Conservation (phyloP, 2,797 vertebrate species). For the Dendrocincla tyrannina region DNA sequence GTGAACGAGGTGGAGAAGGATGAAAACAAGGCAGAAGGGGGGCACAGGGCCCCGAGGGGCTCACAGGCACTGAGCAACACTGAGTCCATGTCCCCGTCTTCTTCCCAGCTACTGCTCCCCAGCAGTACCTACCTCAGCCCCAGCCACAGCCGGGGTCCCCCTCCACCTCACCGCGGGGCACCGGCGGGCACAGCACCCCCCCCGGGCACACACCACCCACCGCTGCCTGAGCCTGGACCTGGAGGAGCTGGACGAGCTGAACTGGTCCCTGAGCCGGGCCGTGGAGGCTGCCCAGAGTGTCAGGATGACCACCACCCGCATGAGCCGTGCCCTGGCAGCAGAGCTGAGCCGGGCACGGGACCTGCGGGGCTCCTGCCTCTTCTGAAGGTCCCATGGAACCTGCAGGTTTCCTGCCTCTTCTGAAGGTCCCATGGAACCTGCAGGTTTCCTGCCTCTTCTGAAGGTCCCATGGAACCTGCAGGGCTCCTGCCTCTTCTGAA, state of each 20-base stretch:
- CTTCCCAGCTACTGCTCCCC: slow-evolving; percentile 65
- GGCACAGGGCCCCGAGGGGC: not conserved
- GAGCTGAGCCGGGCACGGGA: slow-evolving; percentile 74
- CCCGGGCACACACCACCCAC: not conserved
- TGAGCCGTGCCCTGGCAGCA: slow-evolving; percentile 76
- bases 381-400: slow-evolving; percentile 67
- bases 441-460: no score
- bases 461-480: no score
- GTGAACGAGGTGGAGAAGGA: not conserved
- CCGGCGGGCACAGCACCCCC: not conserved
- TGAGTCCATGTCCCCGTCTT: rapidly evolving
- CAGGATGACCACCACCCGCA: slow-evolving; percentile 74
- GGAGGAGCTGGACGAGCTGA: slow-evolving; percentile 55
- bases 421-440: slow-evolving; percentile 26
- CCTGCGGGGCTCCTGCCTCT: slow-evolving; percentile 77
- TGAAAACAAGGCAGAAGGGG: rapidly evolving
- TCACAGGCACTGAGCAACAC: not conserved
- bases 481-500: no score
- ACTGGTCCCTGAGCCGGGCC: slow-evolving; percentile 77
- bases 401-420: slow-evolving; percentile 3
- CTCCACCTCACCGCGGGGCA: rapidly evolving
- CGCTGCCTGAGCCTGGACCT: slow-evolving; percentile 45
- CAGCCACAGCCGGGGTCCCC: not conserved
- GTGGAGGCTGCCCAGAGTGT: slow-evolving; percentile 79
- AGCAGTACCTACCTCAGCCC: slow-evolving; percentile 69